These are phyloP conservation scores for Paratilapia polleni DNA, from an alignment of 2,113 vertebrate species.

Conservation along the genomic window DNA sequence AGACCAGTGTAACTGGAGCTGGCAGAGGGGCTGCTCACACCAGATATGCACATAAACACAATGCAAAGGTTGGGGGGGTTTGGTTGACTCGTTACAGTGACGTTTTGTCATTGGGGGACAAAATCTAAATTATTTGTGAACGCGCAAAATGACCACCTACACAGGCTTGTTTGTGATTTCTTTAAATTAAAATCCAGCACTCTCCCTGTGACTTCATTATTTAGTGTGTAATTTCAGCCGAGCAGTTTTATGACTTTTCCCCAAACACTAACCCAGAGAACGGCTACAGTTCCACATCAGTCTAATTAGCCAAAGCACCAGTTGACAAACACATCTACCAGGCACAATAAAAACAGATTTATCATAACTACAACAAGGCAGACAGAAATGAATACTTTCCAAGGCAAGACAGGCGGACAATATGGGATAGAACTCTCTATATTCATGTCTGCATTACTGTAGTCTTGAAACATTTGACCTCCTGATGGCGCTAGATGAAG, in stretches of 20 bases:
- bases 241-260: conserved; percentile 32
- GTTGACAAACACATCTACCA: conserved; percentile 6
- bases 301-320: conserved; percentile 33
- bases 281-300: conserved; percentile 15
- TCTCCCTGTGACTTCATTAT: conserved; percentile 27
- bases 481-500: background rate
- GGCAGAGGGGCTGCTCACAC: background rate
- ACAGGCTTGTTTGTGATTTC: background rate
- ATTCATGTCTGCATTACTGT: background rate
- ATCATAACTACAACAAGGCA: background rate
- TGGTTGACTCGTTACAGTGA: background rate
- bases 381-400: background rate
- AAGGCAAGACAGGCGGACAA: background rate
- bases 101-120: too few species aligned
- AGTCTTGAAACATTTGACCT: background rate
- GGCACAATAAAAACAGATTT: background rate
- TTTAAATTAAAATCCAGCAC: conserved; percentile 19
- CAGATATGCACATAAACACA: background rate
- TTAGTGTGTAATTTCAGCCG: conserved; percentile 1
- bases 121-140: background rate
- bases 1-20: conserved; percentile 24
- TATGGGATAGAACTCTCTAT: background rate
- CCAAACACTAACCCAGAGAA: conserved; percentile 25
- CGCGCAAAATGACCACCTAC: background rate
- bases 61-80: background rate